Evolutionary conservation across 2,797 vertebrate genomes (phyloP).

Genomic region (Hirundo rustica): DNA sequence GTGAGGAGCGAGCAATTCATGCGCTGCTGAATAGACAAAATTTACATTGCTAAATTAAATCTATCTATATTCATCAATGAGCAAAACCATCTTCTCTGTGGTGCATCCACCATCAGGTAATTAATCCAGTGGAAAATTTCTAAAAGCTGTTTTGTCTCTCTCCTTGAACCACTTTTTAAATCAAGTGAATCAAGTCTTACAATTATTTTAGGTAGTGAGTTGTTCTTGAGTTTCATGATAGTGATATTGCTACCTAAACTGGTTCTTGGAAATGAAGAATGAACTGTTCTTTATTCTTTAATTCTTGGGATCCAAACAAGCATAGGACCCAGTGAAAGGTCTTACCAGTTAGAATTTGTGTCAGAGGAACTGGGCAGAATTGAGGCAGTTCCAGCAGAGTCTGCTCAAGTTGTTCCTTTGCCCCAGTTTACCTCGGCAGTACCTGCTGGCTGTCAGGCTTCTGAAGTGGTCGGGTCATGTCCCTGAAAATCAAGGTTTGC

Average conservation of each 20-base stretch:
- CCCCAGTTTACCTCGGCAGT: not conserved
- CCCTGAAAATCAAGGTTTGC: slow-evolving; percentile 2
- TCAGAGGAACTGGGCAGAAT: not conserved
- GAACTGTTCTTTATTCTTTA: not conserved
- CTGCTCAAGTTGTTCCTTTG: not conserved
- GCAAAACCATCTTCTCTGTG: slow-evolving; percentile 41
- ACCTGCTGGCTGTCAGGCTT: not conserved
- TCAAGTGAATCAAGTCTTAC: not conserved
- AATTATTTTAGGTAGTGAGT: not conserved
- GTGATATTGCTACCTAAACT: not conserved
- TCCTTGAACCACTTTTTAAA: not conserved
- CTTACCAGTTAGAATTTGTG: not conserved
- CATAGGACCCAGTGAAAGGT: not conserved
- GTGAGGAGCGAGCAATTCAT: slow-evolving; percentile 52
- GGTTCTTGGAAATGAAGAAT: not conserved
- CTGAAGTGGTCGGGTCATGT: not conserved
- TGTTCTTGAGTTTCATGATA: not conserved
- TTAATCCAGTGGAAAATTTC: slow-evolving; percentile 64
- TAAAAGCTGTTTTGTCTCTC: slow-evolving; percentile 4
- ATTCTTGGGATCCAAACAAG: not conserved
- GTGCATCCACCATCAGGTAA: slow-evolving; percentile 39
- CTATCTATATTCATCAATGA: slow-evolving; percentile 42
- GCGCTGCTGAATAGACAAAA: slow-evolving; percentile 35
- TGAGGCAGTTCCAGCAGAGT: not conserved
- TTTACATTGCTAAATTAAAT: slow-evolving; percentile 68